Evolutionary conservation across 2,797 vertebrate species (phyloP).

Genomic region (Ataeniobius toweri): DNA sequence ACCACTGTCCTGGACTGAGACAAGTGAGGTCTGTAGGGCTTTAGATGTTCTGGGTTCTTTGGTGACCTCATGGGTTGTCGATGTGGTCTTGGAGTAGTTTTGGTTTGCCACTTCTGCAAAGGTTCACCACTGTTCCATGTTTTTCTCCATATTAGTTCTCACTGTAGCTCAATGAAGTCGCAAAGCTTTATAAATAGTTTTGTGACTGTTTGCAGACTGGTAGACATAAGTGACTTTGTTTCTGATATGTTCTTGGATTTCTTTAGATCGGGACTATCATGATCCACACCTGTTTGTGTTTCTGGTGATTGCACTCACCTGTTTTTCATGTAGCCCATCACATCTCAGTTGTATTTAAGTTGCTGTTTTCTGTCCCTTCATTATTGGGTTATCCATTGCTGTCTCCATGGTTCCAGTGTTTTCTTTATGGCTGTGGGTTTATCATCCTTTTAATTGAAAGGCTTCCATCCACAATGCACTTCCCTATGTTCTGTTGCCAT

Average conservation of each 20-base stretch:
- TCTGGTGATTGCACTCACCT: too few relatives aligned
- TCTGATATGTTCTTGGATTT: not conserved
- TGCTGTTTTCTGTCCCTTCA: too few relatives aligned
- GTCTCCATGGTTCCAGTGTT: too few relatives aligned
- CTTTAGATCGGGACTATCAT: not conserved
- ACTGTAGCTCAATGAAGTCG: not conserved
- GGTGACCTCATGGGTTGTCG: not conserved
- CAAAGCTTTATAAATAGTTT: not conserved
- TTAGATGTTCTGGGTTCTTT: conserved; percentile 1
- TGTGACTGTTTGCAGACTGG: not conserved
- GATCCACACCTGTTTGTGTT: too few relatives aligned
- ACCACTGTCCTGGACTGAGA: not conserved
- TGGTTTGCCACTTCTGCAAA: not conserved
- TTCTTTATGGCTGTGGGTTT: too few relatives aligned
- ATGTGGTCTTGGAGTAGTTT: not conserved
- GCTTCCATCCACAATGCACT: too few relatives aligned
- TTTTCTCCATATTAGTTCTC: not conserved
- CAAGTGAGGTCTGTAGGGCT: not conserved
- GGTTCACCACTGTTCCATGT: not conserved
- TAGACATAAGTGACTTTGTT: not conserved
- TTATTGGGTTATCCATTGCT: too few relatives aligned
- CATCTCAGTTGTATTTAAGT: too few relatives aligned
- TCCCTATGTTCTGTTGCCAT: too few relatives aligned
- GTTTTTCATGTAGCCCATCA: too few relatives aligned
- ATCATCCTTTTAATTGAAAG: too few relatives aligned